These are phyloP conservation scores for Enteromius argenteus DNA, from an alignment of 2,797 vertebrate genomes.

Conservation along the genomic window DNA sequence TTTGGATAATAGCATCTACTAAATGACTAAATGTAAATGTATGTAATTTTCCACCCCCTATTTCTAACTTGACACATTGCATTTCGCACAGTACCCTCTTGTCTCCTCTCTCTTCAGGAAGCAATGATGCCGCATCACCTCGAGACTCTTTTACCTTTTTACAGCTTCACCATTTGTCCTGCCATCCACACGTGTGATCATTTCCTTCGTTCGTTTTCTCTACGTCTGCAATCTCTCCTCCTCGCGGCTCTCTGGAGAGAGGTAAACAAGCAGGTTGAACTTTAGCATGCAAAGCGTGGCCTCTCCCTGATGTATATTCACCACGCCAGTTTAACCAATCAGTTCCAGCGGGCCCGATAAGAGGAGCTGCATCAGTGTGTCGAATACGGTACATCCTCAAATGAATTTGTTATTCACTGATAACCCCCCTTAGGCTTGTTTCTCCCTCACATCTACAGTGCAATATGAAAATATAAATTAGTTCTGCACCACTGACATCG, in stretches of 20 bases:
- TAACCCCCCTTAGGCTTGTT: conserved; percentile 66
- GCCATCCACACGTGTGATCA: conserved; percentile 42
- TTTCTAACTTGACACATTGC: conserved; percentile 4
- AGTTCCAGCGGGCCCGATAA: conserved; percentile 64
- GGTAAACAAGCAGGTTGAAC: conserved; percentile 60
- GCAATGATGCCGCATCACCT: conserved; percentile 20
- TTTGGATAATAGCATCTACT: too few species aligned
- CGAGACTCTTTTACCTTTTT: conserved; percentile 44
- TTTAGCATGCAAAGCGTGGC: conserved; percentile 55
- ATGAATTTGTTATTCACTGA: conserved; percentile 73
- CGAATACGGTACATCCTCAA: conserved; percentile 67
- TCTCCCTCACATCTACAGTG: conserved; percentile 56
- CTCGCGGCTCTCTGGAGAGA: conserved; percentile 56
- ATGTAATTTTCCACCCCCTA: conserved; percentile 5
- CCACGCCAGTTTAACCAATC: conserved; percentile 69
- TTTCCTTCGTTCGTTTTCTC: conserved; percentile 54
- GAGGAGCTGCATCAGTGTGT: conserved; percentile 56
- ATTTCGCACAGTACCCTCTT: conserved; percentile 9
- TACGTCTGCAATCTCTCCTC: conserved; percentile 52
- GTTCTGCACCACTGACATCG: conserved; percentile 68
- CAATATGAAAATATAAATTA: conserved; percentile 76
- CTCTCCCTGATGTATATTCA: conserved; percentile 65
- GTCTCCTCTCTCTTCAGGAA: conserved; percentile 13
- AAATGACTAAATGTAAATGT: too few species aligned
- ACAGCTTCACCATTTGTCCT: conserved; percentile 21